Evolutionary conservation across 92 coral and sea anemone genomes (phyloP).

Genomic region (Scolanthus callimorphus): DNA sequence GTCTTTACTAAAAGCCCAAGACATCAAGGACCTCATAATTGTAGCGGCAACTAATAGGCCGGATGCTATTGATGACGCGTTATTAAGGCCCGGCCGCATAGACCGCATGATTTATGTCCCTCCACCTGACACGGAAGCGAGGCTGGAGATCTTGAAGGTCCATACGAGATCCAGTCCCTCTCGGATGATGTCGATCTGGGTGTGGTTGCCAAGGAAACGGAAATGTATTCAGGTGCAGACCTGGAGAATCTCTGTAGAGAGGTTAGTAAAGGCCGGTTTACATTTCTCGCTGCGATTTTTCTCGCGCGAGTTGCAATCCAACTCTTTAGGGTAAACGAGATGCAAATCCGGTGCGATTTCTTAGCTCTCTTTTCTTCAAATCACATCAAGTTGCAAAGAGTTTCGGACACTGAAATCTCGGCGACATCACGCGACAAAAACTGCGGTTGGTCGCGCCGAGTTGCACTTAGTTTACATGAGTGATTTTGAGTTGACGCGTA

Average conservation of each 20-base stretch:
- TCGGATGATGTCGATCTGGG: conserved; percentile 71
- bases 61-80: conserved; percentile 86
- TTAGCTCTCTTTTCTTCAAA: too few species aligned
- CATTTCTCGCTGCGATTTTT: too few species aligned
- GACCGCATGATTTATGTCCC: conserved; percentile 96
- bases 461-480: too few species aligned
- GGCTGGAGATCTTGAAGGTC: conserved; percentile 84
- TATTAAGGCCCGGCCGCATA: conserved; percentile 90
- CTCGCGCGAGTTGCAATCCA: too few species aligned
- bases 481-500: too few species aligned
- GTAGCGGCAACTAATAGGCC: conserved; percentile 98
- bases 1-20: conserved; percentile 5
- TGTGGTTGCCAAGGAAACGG: conserved; percentile 66
- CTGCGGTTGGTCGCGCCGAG: too few species aligned
- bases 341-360: too few species aligned
- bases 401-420: too few species aligned
- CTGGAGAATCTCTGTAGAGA: conserved; percentile 91
- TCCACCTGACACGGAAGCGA: conserved; percentile 84
- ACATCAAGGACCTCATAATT: conserved; percentile 61
- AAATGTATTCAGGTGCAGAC: conserved; percentile 93
- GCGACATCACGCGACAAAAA: too few species aligned
- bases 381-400: too few species aligned
- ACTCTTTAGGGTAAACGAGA: too few species aligned
- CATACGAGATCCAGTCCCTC: conserved; percentile 72
- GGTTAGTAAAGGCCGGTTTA: conserved; percentile 74